Base-by-base conservation (phyloP, 2,113 vertebrate species). In the Speoplatyrhinus poulsoni region DNA sequence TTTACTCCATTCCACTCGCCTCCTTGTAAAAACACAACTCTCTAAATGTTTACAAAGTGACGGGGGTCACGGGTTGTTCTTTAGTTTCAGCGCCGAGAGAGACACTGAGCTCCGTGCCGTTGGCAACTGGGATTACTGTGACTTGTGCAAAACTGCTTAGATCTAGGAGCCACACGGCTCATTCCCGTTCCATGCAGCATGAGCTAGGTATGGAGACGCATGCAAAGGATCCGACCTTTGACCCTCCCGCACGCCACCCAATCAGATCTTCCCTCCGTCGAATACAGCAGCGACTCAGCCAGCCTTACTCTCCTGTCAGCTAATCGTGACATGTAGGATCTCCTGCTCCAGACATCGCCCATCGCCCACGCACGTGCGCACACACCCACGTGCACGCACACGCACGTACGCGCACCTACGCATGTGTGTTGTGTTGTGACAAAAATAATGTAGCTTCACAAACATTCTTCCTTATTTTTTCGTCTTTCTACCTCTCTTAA, bases 401-500 rank as follows among this genome's bases (percentile, higher is more conserved):
- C 9, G n/a, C 50, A 53, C 50, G 26, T 26, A 26, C 55, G 4
- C 54, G n/a, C 15, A 9, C 54, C 4, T 26, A 17, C 9, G 26
- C 84, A 80, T 26, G 67, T 79, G 79, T 77, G 75, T 75, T 46
- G 47, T 7, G 3, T 80, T 60, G 56, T 17, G 70, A 67, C 26
- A n/a, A 13, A 13, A 15, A 15, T 33, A 46, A 46, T 56, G 53
- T 62, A 72, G 36, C 63, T 65, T 65, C 49, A 62, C 72, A 72
- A 72, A 67, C 65, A 67, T 76, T 70, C 69, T 58, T 65, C 26
- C 52, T 36, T 26, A 26, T 26, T 57, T 57, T 9, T 57, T 63
- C 60, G 72, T 86, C 79, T 85, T 74, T 88, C 88, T 90, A 89
- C 88, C 88, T 90, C 88, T 87, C 82, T 72, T 70, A 71, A 59